Evolutionary conservation across 53 echinoderm and acorn worm genomes (phyloP).

Genomic region (Actinopyga echinites): DNA sequence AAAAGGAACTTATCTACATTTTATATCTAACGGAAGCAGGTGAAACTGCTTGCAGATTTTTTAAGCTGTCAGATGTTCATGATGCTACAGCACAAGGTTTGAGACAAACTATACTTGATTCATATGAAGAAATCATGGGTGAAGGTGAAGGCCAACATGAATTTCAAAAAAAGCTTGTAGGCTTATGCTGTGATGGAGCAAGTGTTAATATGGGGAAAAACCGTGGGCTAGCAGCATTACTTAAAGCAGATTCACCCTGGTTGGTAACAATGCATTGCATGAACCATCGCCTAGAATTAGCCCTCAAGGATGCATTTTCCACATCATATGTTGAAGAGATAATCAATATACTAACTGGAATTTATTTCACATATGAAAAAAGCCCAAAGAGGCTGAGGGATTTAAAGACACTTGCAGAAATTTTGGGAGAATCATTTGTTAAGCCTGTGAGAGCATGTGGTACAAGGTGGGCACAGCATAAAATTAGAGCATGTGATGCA

Average conservation of each 20-base stretch:
- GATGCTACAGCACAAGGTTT: conserved; percentile 52
- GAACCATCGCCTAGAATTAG: conserved; percentile 46
- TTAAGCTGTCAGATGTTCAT: conserved; percentile 35
- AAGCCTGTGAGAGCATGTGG: conserved; percentile 51
- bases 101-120: conserved; percentile 29
- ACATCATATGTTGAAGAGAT: conserved; percentile 9
- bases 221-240: conserved; percentile 37
- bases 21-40: conserved; percentile 35
- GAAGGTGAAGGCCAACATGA: conserved; percentile 2
- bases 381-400: conserved; percentile 51
- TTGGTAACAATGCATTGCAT: conserved; percentile 49
- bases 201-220: conserved; percentile 42
- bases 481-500: conserved; percentile 32
- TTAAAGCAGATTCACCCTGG: conserved; percentile 35
- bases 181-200: conserved; percentile 45
- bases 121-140: conserved; percentile 27
- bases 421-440: conserved; percentile 42
- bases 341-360: conserved; percentile 1
- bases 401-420: conserved; percentile 18
- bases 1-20: conserved; percentile 52
- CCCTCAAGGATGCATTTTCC: conserved; percentile 27
- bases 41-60: conserved; percentile 13
- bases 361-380: conserved; percentile 41
- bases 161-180: conserved; percentile 36
- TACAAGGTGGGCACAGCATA: conserved; percentile 53